Evolutionary conservation across 2,113 vertebrate genomes (phyloP).

Genomic region (Macrotis lagotis): DNA sequence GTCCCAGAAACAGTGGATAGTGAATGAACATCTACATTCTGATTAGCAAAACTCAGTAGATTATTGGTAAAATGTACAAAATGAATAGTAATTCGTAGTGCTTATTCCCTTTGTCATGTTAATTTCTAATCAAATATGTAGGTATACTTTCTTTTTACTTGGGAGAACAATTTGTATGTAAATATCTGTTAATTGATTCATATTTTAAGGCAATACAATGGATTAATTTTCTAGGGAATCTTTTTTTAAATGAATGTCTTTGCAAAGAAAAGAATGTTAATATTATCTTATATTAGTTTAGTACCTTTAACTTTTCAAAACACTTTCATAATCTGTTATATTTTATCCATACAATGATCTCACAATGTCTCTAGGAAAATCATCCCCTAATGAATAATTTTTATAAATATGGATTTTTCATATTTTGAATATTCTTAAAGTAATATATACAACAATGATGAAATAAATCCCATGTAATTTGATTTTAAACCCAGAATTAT

Average conservation of each 20-base stretch:
- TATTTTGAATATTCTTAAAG: not conserved
- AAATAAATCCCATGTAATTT: not conserved
- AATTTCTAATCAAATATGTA: not conserved
- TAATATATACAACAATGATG: not conserved
- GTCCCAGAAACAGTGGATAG: not conserved
- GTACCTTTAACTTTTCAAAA: not conserved
- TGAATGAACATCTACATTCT: not conserved
- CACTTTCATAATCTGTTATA: not conserved
- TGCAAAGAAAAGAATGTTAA: not conserved
- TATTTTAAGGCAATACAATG: not conserved
- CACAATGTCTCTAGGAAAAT: not conserved
- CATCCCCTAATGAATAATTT: not conserved
- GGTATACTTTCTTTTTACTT: not conserved
- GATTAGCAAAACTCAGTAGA: not conserved
- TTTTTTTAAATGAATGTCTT: not conserved
- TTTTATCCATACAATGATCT: not conserved
- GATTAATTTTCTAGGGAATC: not conserved
- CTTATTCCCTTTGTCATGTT: not conserved
- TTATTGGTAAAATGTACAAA: not conserved
- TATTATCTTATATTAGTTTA: not conserved
- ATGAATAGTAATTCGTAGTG: not conserved
- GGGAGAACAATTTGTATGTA: not conserved
- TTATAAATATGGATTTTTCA: conserved; percentile 12
- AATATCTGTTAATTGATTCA: not conserved
- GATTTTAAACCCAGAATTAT: not conserved